These are phyloP conservation scores for Pelusios castaneus DNA, from an alignment of 2,113 vertebrate species.

Conservation along the genomic window DNA sequence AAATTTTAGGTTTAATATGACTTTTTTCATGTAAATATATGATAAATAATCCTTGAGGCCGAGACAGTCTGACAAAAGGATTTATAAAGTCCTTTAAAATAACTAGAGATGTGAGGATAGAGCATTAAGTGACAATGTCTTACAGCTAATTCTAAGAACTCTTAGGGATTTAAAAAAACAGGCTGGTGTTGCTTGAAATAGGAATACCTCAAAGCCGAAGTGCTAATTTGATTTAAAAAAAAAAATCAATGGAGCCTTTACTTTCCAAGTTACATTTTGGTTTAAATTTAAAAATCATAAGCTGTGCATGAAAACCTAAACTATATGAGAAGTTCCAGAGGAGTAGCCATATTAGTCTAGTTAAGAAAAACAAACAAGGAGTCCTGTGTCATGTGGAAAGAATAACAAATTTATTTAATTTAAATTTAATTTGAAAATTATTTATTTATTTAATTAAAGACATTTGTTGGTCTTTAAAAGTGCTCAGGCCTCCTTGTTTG, in stretches of 20 bases:
- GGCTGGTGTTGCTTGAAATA: neutral
- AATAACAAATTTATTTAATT: no score
- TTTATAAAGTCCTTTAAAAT: neutral
- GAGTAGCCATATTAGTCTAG: no score
- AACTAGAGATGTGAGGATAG: neutral
- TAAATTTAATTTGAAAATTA: neutral
- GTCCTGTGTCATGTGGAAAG: no score
- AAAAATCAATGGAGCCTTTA: neutral
- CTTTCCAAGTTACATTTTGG: neutral
- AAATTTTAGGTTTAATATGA: neutral
- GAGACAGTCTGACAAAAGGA: neutral
- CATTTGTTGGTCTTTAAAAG: no score
- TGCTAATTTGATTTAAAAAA: neutral
- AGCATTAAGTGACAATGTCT: neutral
- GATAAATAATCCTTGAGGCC: neutral
- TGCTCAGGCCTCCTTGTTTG: no score
- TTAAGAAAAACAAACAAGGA: no score
- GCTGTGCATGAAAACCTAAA: neutral
- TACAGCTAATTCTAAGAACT: neutral
- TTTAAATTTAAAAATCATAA: neutral
- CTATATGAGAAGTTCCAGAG: no score
- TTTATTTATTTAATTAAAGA: no score
- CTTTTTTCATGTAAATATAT: neutral
- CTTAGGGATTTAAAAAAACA: neutral
- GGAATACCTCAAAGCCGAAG: neutral